These are phyloP conservation scores for Chironomus striatipennis DNA, from an alignment of 1,140 invertebrate species.

Conservation along the genomic window DNA sequence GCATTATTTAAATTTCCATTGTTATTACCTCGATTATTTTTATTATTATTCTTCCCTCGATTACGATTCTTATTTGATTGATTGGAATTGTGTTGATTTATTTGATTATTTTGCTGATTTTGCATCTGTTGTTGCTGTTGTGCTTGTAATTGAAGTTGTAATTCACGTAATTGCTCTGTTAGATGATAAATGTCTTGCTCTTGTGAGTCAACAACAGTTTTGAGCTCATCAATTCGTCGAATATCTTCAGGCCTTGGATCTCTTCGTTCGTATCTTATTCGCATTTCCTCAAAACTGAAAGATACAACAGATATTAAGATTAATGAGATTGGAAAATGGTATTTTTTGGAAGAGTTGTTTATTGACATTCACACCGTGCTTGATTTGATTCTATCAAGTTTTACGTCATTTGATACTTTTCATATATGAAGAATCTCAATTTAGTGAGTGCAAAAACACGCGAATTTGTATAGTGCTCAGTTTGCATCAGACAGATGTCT, in stretches of 20 bases:
- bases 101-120: not conserved
- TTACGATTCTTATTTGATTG: conserved; percentile 5
- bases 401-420: no score
- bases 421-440: no score
- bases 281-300: conserved; percentile 46
- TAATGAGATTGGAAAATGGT: not conserved
- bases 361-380: no score
- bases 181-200: conserved; percentile 46
- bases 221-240: conserved; percentile 44
- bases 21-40: conserved; percentile 8
- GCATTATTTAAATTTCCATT: conserved; percentile 8
- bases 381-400: no score
- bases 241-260: conserved; percentile 46
- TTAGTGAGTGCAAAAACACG: no score
- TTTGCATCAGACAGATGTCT: no score
- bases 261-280: conserved; percentile 44
- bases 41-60: not conserved
- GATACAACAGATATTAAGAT: conserved; percentile 24
- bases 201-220: conserved; percentile 45
- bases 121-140: conserved; percentile 30
- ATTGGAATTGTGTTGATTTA: conserved; percentile 1
- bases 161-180: conserved; percentile 41
- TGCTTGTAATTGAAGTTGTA: conserved; percentile 35
- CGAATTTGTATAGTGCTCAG: no score
- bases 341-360: not conserved